phyloP scores from a whole-genome alignment of 1,140 invertebrate species.

The Cydia fagiglandana region DNA sequence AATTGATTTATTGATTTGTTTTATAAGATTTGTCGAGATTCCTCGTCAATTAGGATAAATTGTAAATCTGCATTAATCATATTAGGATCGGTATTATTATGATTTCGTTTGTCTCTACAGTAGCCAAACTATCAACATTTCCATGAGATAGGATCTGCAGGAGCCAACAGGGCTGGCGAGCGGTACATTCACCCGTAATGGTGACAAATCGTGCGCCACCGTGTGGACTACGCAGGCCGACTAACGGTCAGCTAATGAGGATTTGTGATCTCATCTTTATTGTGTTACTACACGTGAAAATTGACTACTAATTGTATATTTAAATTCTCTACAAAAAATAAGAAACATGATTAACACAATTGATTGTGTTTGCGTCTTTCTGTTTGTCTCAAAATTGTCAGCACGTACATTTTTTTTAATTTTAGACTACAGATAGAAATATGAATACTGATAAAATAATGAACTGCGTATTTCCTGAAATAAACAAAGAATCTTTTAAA shows the following conservation, averaged over 20 bases:
- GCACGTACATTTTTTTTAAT: not conserved
- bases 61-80: too few species aligned
- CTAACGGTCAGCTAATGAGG: conserved; percentile 16
- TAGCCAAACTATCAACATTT: not conserved
- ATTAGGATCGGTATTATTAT: not conserved
- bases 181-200: conserved; percentile 5
- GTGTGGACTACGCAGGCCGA: not conserved
- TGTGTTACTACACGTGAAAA: not conserved
- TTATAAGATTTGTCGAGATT: too few species aligned
- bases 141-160: not conserved
- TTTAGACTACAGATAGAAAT: not conserved
- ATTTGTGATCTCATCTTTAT: conserved; percentile 20
- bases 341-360: not conserved
- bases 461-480: not conserved
- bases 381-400: not conserved
- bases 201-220: conserved; percentile 8
- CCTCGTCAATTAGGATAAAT: too few species aligned
- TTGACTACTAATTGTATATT: not conserved
- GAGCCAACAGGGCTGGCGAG: not conserved
- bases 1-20: too few species aligned
- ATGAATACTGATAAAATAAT: not conserved
- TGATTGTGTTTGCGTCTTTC: not conserved
- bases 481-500: not conserved
- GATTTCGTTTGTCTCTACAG: not conserved
- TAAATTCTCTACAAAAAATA: not conserved